Conservation (phyloP, 2,888 invertebrate genomes). For the Polietes domitor region DNA sequence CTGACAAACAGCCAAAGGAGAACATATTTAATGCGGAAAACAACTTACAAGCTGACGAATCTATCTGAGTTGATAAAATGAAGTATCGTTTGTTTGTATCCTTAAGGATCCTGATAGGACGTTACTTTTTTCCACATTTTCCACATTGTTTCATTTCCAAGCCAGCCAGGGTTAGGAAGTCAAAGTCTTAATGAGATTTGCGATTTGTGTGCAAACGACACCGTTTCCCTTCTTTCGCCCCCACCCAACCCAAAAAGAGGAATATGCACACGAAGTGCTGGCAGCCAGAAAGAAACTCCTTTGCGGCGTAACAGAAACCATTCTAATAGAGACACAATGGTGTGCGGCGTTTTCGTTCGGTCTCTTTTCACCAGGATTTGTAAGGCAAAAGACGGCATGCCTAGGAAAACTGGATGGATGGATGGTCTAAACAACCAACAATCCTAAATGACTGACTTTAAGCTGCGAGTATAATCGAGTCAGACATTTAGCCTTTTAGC, state of each 20-base stretch:
- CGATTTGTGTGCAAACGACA: constrained; percentile 47
- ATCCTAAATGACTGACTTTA: constrained; percentile 63
- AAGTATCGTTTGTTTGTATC: constrained; percentile 63
- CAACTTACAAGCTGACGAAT: constrained; percentile 68
- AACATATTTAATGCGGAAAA: constrained; percentile 63
- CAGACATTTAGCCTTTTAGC: constrained; percentile 67
- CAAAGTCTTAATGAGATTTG: constrained; percentile 66
- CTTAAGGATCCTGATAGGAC: constrained; percentile 58
- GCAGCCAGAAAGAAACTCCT: not conserved
- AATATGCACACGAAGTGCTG: no score
- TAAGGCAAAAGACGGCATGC: constrained; percentile 56
- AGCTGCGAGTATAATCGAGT: constrained; percentile 62
- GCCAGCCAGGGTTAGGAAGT: constrained; percentile 60
- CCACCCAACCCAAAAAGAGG: not conserved
- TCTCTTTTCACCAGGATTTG: not conserved
- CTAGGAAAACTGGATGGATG: constrained; percentile 10
- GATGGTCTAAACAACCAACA: constrained; percentile 53
- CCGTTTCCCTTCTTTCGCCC: not conserved
- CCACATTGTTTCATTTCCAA: constrained; percentile 20
- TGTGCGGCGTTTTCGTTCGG: constrained; percentile 30
- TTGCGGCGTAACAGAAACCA: constrained; percentile 46
- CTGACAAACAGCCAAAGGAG: constrained; percentile 22
- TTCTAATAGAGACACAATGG: constrained; percentile 56
- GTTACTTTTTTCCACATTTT: not conserved
- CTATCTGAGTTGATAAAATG: constrained; percentile 64